Base-by-base conservation (phyloP, 2,888 invertebrate genomes). In the Marasmarcha lunaedactyla region DNA sequence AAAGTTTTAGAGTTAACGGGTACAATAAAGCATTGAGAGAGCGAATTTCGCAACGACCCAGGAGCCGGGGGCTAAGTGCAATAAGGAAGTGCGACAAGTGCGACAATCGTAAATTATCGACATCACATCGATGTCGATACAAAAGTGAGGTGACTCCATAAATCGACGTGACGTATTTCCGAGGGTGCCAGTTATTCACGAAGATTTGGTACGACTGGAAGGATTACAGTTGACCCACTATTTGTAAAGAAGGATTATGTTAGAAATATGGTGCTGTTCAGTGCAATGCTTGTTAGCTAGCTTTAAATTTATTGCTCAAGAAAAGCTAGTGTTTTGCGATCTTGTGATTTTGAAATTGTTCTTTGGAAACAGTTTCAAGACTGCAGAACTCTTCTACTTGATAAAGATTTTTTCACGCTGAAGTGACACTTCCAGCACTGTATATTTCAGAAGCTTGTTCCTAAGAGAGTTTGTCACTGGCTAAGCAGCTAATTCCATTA, bases 401-500 rank as follows among this genome's bases (percentile, higher is more conserved):
- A n/a, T n/a, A n/a, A n/a, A n/a, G n/a, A n/a, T n/a, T n/a, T n/a
- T n/a, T n/a, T n/a, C n/a, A n/a, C n/a, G n/a, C 7, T 5, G 20
- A 20, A 20, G 4, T 3, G 10, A 10, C 30, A 11, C 12, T 30
- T 30, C 30, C n/a, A 30, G 30, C 2, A 11, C 10, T 6, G 4
- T 30, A 6, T 30, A 30, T 30, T 11, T 36, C 2, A 36, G 10
- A 36, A 36, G 20, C 3, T 13, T 15, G 36, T 20, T 37, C 41
- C 25, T 33, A 3, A 30, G 12, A 30, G 12, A 10, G 36, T 20
- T 20, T 20, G 20, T 38, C 43, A 39, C 40, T 42, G 54, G 54
- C 63, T 67, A 66, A 69, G 61, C 61, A 64, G 62, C 56, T 63
- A 55, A 65, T 69, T 61, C 58, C 62, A 67, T 70, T 70, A 67